Evolutionary conservation across 2,888 invertebrate species (phyloP).

Genomic region (Tetramorium bicarinatum): DNA sequence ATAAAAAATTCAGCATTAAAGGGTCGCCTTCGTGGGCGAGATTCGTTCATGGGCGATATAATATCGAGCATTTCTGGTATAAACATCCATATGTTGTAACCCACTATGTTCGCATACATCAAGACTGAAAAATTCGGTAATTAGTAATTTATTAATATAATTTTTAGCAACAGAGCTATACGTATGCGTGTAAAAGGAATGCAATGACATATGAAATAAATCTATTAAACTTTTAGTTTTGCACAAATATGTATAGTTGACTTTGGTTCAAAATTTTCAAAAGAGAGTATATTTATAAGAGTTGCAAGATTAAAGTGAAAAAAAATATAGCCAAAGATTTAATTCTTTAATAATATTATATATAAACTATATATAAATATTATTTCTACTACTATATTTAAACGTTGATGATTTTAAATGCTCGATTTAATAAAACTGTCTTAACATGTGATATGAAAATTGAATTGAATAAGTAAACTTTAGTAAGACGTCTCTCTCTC

Average conservation of each 20-base stretch:
- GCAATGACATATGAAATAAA: not conserved
- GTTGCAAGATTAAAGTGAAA: not conserved
- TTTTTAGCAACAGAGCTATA: not conserved
- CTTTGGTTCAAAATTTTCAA: not conserved
- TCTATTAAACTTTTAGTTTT: not conserved
- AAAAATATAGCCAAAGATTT: not conserved
- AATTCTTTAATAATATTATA: not conserved
- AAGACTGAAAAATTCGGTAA: not conserved
- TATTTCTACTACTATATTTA: not conserved
- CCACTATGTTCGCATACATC: fast-evolving
- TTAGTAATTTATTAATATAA: not conserved
- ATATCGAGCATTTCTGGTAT: constrained; percentile 1
- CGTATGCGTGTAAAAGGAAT: not conserved
- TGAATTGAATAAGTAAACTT: too few species aligned
- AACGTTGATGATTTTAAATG: too few species aligned
- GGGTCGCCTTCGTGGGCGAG: not conserved
- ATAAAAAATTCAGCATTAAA: not conserved
- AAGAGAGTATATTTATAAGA: not conserved
- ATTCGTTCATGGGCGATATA: constrained; percentile 13
- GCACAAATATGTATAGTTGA: not conserved
- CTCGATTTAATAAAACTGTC: not conserved
- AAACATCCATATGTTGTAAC: not conserved
- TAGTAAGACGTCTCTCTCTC: too few species aligned
- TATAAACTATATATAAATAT: not conserved
- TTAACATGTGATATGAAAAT: not conserved